phyloP scores from a whole-genome alignment of 1,140 invertebrate species.

The Dolichoris vasculosae region DNA sequence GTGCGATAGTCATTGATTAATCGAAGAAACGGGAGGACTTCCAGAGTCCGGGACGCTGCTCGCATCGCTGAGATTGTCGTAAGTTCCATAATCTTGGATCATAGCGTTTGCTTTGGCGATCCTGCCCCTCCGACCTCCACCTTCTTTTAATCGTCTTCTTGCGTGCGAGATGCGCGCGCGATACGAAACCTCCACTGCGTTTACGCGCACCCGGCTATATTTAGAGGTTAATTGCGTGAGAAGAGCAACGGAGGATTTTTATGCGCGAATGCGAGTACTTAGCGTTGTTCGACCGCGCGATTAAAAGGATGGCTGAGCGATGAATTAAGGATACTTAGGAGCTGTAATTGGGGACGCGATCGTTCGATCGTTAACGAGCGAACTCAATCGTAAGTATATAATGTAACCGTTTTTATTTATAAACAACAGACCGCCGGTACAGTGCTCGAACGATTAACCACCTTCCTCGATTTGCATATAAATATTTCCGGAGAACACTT shows the following conservation, averaged over 20 bases:
- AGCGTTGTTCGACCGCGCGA: background rate
- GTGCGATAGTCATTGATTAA: slow-evolving; percentile 42
- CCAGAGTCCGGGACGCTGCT: background rate
- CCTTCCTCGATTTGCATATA: background rate
- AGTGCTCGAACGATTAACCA: background rate
- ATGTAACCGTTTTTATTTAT: slow-evolving; percentile 10
- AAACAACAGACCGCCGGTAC: slow-evolving; percentile 6
- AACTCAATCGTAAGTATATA: background rate
- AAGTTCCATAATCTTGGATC: background rate
- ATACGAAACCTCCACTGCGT: background rate
- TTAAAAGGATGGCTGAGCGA: slow-evolving; percentile 4
- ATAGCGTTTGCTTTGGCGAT: background rate
- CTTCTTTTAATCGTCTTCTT: background rate
- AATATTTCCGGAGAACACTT: background rate
- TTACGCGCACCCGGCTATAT: background rate
- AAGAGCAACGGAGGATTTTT: background rate
- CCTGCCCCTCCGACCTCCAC: too few species aligned
- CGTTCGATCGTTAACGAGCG: slow-evolving; percentile 2
- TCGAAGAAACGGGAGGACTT: slow-evolving; percentile 36
- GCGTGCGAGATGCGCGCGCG: background rate
- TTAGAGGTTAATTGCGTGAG: slow-evolving; percentile 23
- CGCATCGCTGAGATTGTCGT: background rate
- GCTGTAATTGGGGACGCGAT: background rate
- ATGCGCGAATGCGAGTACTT: background rate
- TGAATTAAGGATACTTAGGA: slow-evolving; percentile 9